These are phyloP conservation scores for Hippocampus abdominalis DNA, from an alignment of 2,113 vertebrate genomes.

Conservation along the genomic window DNA sequence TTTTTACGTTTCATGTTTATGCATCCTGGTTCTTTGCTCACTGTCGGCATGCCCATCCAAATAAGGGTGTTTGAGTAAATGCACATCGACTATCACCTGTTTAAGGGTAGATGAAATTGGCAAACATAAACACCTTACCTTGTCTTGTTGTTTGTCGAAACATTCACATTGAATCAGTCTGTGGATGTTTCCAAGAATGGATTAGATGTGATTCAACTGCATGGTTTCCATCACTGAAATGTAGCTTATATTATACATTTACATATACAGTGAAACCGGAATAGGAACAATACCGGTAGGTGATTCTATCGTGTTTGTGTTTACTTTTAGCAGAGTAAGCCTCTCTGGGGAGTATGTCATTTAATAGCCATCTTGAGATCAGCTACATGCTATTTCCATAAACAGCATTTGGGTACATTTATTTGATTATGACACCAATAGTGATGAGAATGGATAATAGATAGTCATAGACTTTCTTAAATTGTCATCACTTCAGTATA, in stretches of 20 bases:
- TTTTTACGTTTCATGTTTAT: too few species aligned
- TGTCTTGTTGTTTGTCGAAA: background rate
- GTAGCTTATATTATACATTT: background rate
- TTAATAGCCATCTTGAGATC: too few species aligned
- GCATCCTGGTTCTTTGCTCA: background rate
- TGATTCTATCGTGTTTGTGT: too few species aligned
- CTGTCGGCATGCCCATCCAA: background rate
- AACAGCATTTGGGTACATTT: too few species aligned
- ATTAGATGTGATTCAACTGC: background rate
- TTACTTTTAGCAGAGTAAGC: too few species aligned
- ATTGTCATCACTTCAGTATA: too few species aligned
- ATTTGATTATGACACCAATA: too few species aligned
- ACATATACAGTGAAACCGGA: background rate
- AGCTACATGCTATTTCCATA: too few species aligned
- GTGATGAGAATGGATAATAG: too few species aligned
- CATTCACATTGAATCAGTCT: background rate
- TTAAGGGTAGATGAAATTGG: background rate
- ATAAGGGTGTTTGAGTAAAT: background rate
- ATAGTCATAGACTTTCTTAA: too few species aligned
- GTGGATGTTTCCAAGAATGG: background rate
- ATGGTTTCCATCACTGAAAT: background rate
- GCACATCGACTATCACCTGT: background rate
- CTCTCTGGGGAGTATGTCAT: too few species aligned
- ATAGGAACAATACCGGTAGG: too few species aligned
- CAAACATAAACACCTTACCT: background rate